A percentile compares a stretch with the other conserved stretches of the same genome.
These are phyloP conservation scores for Tolypeutes matacus DNA, from an alignment of 2,797 vertebrate genomes.

Conservation along the genomic window DNA sequence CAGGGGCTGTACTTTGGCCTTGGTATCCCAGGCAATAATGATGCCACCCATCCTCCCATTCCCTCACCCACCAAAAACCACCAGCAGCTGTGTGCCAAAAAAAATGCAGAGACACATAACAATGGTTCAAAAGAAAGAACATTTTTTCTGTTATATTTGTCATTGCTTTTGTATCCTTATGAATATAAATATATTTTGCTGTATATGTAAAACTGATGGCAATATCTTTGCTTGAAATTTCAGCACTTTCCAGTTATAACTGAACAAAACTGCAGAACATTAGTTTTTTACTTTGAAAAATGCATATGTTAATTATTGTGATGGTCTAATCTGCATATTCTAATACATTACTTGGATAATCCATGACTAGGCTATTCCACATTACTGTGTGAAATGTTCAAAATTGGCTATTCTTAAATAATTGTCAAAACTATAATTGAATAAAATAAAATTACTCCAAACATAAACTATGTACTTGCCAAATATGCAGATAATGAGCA, in stretches of 20 bases:
- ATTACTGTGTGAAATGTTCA: conserved; percentile 38
- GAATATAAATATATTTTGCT: conserved; percentile 56
- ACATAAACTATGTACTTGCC: neutral
- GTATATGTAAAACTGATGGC: conserved; percentile 36
- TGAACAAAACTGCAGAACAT: conserved; percentile 71
- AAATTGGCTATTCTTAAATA: conserved; percentile 59
- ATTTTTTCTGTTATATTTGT: conserved; percentile 39
- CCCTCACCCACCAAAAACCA: neutral
- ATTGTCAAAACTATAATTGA: conserved; percentile 57
- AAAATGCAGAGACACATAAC: neutral
- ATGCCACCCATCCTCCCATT: neutral
- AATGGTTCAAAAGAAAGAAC: neutral
- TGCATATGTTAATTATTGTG: conserved; percentile 73
- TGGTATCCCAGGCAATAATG: neutral
- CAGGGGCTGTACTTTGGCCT: neutral
- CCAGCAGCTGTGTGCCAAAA: conserved; percentile 4
- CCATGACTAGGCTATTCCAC: conserved; percentile 60
- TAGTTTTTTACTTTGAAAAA: conserved; percentile 73
- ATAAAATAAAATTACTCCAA: conserved; percentile 67
- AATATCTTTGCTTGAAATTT: conserved; percentile 73
- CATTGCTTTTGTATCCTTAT: conserved; percentile 53
- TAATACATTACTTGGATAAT: conserved; percentile 63
- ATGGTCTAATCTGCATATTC: conserved; percentile 69
- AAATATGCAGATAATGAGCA: conserved; percentile 64
- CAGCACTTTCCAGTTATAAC: conserved; percentile 73